A percentile compares a stretch with the other conserved stretches of the same genome.
These are phyloP conservation scores for Caenorhabditis wallacei DNA, from an alignment of 2,888 invertebrate genomes.

Conservation along the genomic window DNA sequence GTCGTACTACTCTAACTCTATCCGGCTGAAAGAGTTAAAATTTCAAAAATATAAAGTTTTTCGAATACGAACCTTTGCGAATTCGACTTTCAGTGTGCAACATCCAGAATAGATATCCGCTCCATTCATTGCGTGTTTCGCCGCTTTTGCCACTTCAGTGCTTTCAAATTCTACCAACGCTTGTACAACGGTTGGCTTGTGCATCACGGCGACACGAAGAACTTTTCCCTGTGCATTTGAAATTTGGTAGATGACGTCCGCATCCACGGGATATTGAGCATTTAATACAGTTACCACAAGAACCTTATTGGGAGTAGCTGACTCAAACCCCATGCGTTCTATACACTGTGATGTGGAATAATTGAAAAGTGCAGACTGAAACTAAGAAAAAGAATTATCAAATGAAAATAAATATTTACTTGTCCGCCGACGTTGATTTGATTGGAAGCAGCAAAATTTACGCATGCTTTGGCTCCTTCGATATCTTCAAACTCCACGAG, in stretches of 20 bases:
- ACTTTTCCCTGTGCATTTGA: slow-evolving; percentile 96
- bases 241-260: slow-evolving; percentile 94
- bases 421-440: slow-evolving; percentile 84
- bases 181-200: slow-evolving; percentile 71
- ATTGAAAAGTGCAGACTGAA: slow-evolving; percentile 84
- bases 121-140: slow-evolving; percentile 95
- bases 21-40: slow-evolving; percentile 74
- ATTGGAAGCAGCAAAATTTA: slow-evolving; percentile 75
- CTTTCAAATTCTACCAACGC: slow-evolving; percentile 88
- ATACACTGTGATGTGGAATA: slow-evolving; percentile 82
- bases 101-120: slow-evolving; percentile 99
- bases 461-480: slow-evolving; percentile 80
- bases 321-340: slow-evolving; percentile 80
- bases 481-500: slow-evolving; percentile 81
- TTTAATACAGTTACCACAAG: slow-evolving; percentile 97
- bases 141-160: slow-evolving; percentile 93
- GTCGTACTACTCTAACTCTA: slow-evolving; percentile 77
- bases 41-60: not conserved
- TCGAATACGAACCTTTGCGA: slow-evolving; percentile 92
- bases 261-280: slow-evolving; percentile 98
- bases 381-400: not conserved
- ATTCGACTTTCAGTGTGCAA: slow-evolving; percentile 99
- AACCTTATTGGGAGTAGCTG: slow-evolving; percentile 94
- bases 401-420: no score
- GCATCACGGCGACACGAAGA: slow-evolving; percentile 92